Percentiles rank a stretch among this genome's conserved stretches.
These are phyloP conservation scores for Verasper variegatus DNA, from an alignment of 2,113 vertebrate genomes.

Conservation along the genomic window DNA sequence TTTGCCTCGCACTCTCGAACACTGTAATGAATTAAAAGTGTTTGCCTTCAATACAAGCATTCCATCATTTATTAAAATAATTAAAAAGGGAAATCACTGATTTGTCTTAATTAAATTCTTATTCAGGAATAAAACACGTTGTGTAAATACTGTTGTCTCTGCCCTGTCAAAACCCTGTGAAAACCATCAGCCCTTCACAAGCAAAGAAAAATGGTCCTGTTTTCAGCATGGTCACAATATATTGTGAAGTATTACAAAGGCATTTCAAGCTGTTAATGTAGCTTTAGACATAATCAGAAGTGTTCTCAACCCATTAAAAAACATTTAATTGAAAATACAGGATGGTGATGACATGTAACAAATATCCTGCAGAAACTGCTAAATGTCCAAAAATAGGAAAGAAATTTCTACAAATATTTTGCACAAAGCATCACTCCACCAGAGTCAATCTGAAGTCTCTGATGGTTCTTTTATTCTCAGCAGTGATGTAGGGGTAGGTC, in stretches of 20 bases:
- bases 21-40: conserved; percentile 16
- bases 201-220: background rate
- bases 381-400: too few relatives aligned
- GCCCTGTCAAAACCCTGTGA: background rate
- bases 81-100: conserved; percentile 3
- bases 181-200: background rate
- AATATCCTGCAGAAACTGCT: too few relatives aligned
- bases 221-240: background rate
- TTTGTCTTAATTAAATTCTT: conserved; percentile 5
- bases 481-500: too few relatives aligned
- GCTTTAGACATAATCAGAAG: too few relatives aligned
- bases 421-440: too few relatives aligned
- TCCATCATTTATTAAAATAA: background rate
- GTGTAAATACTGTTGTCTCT: background rate
- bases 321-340: too few relatives aligned
- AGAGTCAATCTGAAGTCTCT: too few relatives aligned
- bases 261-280: too few relatives aligned
- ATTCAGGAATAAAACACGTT: background rate
- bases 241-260: background rate
- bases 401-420: too few relatives aligned
- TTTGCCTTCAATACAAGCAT: background rate
- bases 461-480: too few relatives aligned
- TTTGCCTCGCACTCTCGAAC: background rate
- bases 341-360: too few relatives aligned
- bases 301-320: too few relatives aligned